These are phyloP conservation scores for Diorhabda sublineata DNA, from an alignment of 1,140 invertebrate genomes.

Conservation along the genomic window DNA sequence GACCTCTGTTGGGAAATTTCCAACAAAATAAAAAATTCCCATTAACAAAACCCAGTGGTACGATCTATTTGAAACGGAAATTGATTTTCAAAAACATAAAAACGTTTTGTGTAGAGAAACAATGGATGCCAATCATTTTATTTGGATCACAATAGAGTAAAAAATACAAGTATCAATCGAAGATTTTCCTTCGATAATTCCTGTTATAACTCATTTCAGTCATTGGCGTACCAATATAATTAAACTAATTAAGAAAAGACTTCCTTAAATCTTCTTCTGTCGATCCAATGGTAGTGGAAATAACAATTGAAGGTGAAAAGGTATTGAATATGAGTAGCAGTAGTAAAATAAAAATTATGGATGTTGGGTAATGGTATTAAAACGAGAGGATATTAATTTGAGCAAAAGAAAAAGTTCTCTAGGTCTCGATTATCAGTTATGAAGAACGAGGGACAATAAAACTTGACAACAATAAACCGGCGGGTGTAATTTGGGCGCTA, in stretches of 20 bases:
- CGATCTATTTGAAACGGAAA: constrained; percentile 1
- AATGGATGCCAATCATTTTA: background rate
- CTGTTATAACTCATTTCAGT: background rate
- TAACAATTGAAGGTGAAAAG: too few species aligned
- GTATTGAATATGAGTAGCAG: too few species aligned
- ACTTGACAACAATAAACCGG: too few species aligned
- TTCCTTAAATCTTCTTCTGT: too few species aligned
- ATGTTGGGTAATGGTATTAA: too few species aligned
- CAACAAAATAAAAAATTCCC: background rate
- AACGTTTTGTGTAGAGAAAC: background rate
- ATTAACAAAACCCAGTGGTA: background rate
- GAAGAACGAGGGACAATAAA: too few species aligned
- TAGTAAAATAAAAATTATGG: too few species aligned
- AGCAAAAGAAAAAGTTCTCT: too few species aligned
- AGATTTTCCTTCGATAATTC: background rate
- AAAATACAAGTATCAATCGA: background rate
- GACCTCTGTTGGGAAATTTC: background rate
- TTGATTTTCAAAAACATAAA: constrained; percentile 3
- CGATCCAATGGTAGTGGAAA: too few species aligned
- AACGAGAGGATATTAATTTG: too few species aligned
- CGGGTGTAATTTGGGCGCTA: too few species aligned
- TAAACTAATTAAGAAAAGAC: background rate
- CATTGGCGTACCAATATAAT: background rate
- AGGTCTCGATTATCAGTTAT: too few species aligned
- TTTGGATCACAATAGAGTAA: background rate